Base-by-base conservation (phyloP, 2,113 vertebrate species). In the Acinonyx jubatus region DNA sequence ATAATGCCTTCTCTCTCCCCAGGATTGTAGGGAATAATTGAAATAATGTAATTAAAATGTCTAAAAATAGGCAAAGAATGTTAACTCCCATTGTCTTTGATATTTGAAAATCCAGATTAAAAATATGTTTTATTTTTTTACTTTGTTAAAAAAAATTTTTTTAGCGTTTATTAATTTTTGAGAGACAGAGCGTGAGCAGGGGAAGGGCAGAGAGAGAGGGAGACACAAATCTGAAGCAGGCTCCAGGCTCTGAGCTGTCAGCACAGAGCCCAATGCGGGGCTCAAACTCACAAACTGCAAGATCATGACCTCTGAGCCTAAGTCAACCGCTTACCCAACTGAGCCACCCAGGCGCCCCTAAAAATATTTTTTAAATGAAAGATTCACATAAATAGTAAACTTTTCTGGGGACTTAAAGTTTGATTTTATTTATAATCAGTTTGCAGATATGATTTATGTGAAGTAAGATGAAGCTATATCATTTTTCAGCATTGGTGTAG, bases 41-140 rank as follows among this genome's bases (percentile, higher is more conserved):
- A 93, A 96, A 95, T 96, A 97, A 97, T 96, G 38, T 97, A 96
- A 91, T 94, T 80, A 61, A 79, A 48, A n/a, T 97, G n/a, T 83
- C 82, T 96, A 93, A 93, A 96, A 98, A 95, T 94, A 82, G 73
- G 65, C 29, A 94, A 94, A 96, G 74, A 97, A 91, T 93, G 69
- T 97, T 91, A 94, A 69, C 80, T 92, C 38, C 14, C 18, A 69
- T 96, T 95, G 73, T 94, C n/a, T 96, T 80, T 89, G 63, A 68
- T 97, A 86, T 92, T 96, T 97, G 76, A 93, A 89, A 96, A 93
- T 86, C 18, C 31, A 86, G 74, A 91, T 97, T 95, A 89, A 97
- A 88, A 92, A 36, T 84, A 71, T 66, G 84, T 95, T 90, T 18
- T 31, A 74, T 61, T 61, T 13, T 13, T 50, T 50, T 50, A 50